Evolutionary conservation across 53 echinoderm and acorn worm species (phyloP), one percentile per base, ranked within the genome.

Genomic region (Astropecten irregularis): DNA sequence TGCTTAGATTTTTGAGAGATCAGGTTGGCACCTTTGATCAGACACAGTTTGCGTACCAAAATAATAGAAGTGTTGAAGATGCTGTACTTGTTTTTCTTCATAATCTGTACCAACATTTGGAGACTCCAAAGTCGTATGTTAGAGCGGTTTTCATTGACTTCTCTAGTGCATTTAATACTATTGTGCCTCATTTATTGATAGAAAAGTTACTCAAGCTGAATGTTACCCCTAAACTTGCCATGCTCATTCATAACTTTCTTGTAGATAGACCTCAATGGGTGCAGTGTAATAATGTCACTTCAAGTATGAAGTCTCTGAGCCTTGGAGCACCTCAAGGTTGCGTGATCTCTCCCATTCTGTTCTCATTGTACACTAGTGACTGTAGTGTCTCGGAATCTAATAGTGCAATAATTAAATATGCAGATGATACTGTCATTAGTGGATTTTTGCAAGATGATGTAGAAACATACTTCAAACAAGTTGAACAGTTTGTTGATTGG

Each of bases 61-160:
- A 40, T 42, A 60, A 74, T 6, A 85, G 63, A 40, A 47, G 71
- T 44, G 72, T 84, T 40, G 73, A 85, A 49, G 73, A 85, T 73
- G 73, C 49, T 22, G 44, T 56, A 15, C 65, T 62, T 20, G 37
- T 73, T 36, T 72, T 21, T 63, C 38, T 76, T 18, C 73, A 85
- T 29, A 76, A 62, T 50, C 40, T 72, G 47, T 61, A 58, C 35
- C 52, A 34, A 5, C 85, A 85, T 44, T 19, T 73, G 18, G 55
- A 71, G 15, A 9, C 9, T 9, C 3, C 72, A 4, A 70, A 84
- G 15, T 71, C 59, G 10, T 84, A 58, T 54, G 58, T 34, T n/a
- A 55, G 79, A 8, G 33, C 46, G 20, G 26, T 61, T 4, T 79
- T 40, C 37, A 27, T 42, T 3, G 79, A 79, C 79, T 79, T 79